These are phyloP conservation scores for Chloropsis cyanopogon DNA, from an alignment of 2,113 vertebrate species.

Conservation along the genomic window DNA sequence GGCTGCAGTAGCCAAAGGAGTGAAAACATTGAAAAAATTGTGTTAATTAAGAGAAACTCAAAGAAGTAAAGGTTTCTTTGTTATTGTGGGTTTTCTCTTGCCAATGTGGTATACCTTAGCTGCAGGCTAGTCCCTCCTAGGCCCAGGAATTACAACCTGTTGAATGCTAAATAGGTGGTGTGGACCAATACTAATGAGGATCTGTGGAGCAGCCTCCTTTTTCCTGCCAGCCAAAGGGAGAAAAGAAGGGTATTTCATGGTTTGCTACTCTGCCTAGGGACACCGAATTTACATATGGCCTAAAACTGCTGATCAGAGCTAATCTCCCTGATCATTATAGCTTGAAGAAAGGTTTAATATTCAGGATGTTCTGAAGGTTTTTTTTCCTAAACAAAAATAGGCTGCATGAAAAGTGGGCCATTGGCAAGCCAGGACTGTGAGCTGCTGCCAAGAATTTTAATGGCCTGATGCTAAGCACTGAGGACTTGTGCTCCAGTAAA, in stretches of 20 bases:
- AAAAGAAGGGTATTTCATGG: background rate
- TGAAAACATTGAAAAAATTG: background rate
- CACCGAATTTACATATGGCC: slow-evolving; percentile 22
- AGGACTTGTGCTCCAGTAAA: background rate
- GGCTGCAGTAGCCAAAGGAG: background rate
- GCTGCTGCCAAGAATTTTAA: slow-evolving; percentile 11
- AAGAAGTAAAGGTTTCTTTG: background rate
- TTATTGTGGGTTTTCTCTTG: slow-evolving; percentile 7
- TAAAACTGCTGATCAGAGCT: slow-evolving; percentile 54
- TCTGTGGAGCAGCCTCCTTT: background rate
- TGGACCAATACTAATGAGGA: background rate
- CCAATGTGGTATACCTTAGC: background rate
- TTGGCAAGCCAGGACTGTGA: background rate
- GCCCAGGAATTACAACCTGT: background rate
- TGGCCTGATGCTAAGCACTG: background rate
- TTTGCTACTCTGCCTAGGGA: slow-evolving; percentile 12
- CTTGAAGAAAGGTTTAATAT: slow-evolving; percentile 46
- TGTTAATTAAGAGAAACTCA: slow-evolving; percentile 8
- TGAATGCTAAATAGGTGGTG: background rate
- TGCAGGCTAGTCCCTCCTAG: background rate
- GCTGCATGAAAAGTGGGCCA: slow-evolving; percentile 37
- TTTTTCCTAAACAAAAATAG: slow-evolving; percentile 43
- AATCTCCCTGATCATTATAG: slow-evolving; percentile 46
- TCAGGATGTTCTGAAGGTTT: slow-evolving; percentile 20
- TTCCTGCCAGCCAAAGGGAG: background rate